phyloP scores from a whole-genome alignment of 2,113 vertebrate species.

The Dissostichus mawsoni region DNA sequence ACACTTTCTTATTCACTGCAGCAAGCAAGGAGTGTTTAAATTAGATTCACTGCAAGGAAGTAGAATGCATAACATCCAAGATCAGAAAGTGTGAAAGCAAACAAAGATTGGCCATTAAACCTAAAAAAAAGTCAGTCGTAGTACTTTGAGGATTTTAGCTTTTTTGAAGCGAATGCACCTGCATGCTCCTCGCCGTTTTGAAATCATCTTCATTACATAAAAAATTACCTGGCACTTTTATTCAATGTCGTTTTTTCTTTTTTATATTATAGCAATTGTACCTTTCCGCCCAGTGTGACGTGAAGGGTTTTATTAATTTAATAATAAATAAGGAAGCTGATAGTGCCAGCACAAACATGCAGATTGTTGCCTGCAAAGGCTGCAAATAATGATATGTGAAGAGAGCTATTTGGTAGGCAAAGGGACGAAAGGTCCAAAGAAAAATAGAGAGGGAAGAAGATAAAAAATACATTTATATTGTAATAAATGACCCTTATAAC shows the following conservation, averaged over 20 bases:
- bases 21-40: conserved; percentile 13
- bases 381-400: conserved; percentile 31
- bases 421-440: conserved; percentile 25
- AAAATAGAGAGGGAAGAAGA: not conserved
- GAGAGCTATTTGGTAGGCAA: conserved; percentile 65
- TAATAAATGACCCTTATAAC: not conserved
- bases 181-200: too few species aligned
- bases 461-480: not conserved
- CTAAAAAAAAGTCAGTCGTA: too few species aligned
- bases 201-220: too few species aligned
- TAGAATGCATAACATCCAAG: conserved; percentile 10
- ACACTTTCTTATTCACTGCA: conserved; percentile 12
- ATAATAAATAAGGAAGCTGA: conserved; percentile 36
- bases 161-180: too few species aligned
- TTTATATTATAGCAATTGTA: too few species aligned
- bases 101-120: too few species aligned
- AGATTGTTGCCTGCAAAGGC: conserved; percentile 25
- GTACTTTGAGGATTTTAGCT: too few species aligned
- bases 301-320: too few species aligned
- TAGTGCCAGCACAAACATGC: not conserved
- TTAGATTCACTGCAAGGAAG: conserved; percentile 9
- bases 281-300: too few species aligned
- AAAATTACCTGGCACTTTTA: too few species aligned
- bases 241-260: too few species aligned
- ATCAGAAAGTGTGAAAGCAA: not conserved